These are phyloP conservation scores for Etheostoma spectabile DNA, from an alignment of 2,113 vertebrate species.

Conservation along the genomic window DNA sequence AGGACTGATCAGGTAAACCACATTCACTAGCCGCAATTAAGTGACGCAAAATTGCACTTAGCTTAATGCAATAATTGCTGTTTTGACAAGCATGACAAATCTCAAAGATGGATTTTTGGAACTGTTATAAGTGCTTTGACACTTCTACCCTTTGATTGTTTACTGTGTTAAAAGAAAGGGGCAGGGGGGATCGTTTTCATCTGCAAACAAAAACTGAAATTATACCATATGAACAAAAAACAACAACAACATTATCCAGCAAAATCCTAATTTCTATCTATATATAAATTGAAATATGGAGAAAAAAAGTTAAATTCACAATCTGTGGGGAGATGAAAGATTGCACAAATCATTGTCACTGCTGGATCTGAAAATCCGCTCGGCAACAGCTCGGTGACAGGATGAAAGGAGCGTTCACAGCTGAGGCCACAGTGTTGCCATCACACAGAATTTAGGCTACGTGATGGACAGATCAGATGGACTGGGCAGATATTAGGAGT, in stretches of 20 bases:
- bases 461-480: conserved; percentile 80
- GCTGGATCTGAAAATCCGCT: conserved; percentile 56
- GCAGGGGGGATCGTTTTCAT: not conserved
- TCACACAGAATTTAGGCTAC: conserved; percentile 54
- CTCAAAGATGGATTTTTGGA: not conserved
- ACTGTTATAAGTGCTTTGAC: not conserved
- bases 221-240: not conserved
- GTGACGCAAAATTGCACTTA: not conserved
- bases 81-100: conserved; percentile 18
- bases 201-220: not conserved
- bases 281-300: not conserved
- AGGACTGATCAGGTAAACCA: conserved; percentile 4
- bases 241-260: not conserved
- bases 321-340: conserved; percentile 6
- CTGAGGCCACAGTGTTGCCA: conserved; percentile 73
- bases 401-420: conserved; percentile 69
- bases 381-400: conserved; percentile 51
- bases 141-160: conserved; percentile 12
- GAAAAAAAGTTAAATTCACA: not conserved
- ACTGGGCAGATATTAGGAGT: conserved; percentile 75
- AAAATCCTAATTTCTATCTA: conserved; percentile 24
- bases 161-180: not conserved
- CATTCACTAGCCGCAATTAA: not conserved
- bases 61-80: conserved; percentile 26
- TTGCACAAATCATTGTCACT: conserved; percentile 25